Conservation (phyloP, 1,140 invertebrate species). For the Callitettix versicolor region DNA sequence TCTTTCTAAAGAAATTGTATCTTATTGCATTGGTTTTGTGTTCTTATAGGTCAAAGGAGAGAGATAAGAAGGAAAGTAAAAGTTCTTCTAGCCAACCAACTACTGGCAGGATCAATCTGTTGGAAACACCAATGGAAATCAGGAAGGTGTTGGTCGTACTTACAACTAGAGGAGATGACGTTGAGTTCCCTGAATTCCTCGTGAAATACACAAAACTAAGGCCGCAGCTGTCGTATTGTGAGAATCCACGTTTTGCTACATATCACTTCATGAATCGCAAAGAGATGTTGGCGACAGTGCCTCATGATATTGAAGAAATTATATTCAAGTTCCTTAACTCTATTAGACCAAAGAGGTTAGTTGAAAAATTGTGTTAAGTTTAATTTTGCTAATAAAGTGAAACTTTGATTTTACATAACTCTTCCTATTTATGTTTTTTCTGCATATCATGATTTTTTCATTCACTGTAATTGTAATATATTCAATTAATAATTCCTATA, state of each 20-base stretch:
- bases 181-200: slow-evolving; percentile 19
- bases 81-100: background rate
- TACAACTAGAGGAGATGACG: background rate
- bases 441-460: too few species aligned
- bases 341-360: slow-evolving; percentile 21
- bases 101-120: slow-evolving; percentile 9
- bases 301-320: slow-evolving; percentile 19
- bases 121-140: slow-evolving; percentile 20
- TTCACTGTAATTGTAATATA: too few species aligned
- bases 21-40: too few species aligned
- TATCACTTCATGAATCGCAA: slow-evolving; percentile 15
- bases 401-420: too few species aligned
- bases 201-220: slow-evolving; percentile 15
- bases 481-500: too few species aligned
- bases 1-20: too few species aligned
- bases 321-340: slow-evolving; percentile 15
- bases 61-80: slow-evolving; percentile 1
- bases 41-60: slow-evolving; percentile 2
- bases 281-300: slow-evolving; percentile 19
- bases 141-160: slow-evolving; percentile 10
- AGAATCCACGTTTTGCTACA: slow-evolving; percentile 16
- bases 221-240: slow-evolving; percentile 19
- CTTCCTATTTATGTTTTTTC: too few species aligned
- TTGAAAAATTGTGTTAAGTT: too few species aligned
- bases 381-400: too few species aligned